Evolutionary conservation across 2,888 invertebrate genomes (phyloP).

Genomic region (Acheta domesticus): DNA sequence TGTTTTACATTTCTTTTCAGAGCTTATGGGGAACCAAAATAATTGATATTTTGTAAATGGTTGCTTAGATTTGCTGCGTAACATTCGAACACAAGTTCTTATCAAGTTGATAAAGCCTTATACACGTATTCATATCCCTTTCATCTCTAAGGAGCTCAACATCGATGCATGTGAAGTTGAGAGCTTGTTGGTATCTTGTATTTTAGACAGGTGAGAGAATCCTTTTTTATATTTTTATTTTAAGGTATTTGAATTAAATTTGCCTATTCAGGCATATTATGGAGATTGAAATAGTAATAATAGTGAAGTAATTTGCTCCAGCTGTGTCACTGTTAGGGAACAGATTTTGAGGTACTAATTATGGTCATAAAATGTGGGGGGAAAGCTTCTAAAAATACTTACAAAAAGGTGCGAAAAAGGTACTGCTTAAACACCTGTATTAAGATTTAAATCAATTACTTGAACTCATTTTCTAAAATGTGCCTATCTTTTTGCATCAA

Average conservation of each 20-base stretch:
- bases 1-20: neutral
- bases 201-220: slow-evolving; percentile 83
- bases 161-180: slow-evolving; percentile 94
- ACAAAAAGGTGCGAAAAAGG: too few species aligned
- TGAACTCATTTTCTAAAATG: too few species aligned
- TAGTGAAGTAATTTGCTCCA: too few species aligned
- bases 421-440: too few species aligned
- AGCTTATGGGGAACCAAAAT: neutral
- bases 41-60: neutral
- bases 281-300: too few species aligned
- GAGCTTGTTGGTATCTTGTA: slow-evolving; percentile 93
- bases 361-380: too few species aligned
- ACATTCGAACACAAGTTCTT: slow-evolving; percentile 95
- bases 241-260: slow-evolving; percentile 26
- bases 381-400: too few species aligned
- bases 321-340: too few species aligned
- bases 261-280: neutral
- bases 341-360: too few species aligned
- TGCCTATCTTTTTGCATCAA: too few species aligned
- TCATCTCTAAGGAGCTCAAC: slow-evolving; percentile 91
- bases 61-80: slow-evolving; percentile 74
- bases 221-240: slow-evolving; percentile 26
- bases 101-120: slow-evolving; percentile 97
- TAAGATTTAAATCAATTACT: too few species aligned
- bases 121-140: slow-evolving; percentile 95